A percentile compares a stretch with the other conserved stretches of the same genome.
Evolutionary conservation across 2,888 invertebrate genomes (phyloP).

Genomic region (Tortrix viridana): DNA sequence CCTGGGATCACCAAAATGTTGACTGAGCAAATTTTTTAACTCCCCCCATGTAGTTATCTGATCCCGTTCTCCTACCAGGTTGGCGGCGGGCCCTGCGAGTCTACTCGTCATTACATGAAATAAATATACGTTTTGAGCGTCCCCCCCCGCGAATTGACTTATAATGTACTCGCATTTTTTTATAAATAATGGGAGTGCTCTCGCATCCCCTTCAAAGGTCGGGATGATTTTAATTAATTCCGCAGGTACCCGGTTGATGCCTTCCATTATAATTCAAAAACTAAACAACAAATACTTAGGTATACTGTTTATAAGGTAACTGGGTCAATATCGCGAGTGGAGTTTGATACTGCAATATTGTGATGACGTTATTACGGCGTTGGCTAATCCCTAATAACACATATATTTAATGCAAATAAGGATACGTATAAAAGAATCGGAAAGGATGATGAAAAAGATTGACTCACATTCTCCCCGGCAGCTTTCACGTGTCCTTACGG

Average conservation of each 20-base stretch:
- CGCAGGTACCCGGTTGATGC: constrained; percentile 1
- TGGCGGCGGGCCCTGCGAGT: constrained; percentile 36
- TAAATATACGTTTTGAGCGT: constrained; percentile 36
- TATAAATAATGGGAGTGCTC: constrained; percentile 23
- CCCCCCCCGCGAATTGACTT: constrained; percentile 6
- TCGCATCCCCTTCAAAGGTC: constrained; percentile 2
- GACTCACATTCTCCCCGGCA: constrained; percentile 10
- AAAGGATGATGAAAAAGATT: constrained; percentile 17
- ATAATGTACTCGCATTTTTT: constrained; percentile 36
- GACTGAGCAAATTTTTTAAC: constrained; percentile 29
- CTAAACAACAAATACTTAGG: neutral
- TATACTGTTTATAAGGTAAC: neutral
- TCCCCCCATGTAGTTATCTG: constrained; percentile 33
- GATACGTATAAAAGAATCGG: constrained; percentile 14
- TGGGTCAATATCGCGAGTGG: constrained; percentile 2
- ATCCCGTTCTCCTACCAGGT: constrained; percentile 35
- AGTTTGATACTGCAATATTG: constrained; percentile 1
- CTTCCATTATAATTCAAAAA: constrained; percentile 4
- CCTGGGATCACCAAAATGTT: constrained; percentile 39
- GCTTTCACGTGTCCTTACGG: constrained; percentile 2
- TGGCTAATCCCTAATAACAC: constrained; percentile 12
- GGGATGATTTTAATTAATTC: constrained; percentile 3
- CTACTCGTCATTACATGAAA: constrained; percentile 39
- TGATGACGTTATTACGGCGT: neutral
- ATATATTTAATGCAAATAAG: constrained; percentile 11